Conservation (phyloP, 92 coral and sea anemone genomes). For the Parazoanthus darwini region DNA sequence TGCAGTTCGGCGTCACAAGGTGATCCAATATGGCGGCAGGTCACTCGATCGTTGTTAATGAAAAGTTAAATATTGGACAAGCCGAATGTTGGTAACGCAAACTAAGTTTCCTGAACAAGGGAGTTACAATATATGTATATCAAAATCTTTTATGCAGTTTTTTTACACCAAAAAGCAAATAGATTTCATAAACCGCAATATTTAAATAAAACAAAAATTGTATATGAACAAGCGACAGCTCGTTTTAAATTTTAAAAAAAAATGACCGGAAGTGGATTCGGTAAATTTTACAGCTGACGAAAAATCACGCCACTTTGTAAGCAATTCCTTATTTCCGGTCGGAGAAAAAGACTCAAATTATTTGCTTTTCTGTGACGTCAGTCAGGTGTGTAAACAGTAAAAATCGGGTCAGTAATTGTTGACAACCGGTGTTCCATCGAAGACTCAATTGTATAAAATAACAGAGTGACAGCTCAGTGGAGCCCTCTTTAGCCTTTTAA, state of each 20-base stretch:
- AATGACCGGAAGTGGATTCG: constrained; percentile 14
- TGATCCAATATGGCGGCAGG: constrained; percentile 31
- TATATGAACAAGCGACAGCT: neutral
- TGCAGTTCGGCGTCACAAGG: neutral
- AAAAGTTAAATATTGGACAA: constrained; percentile 20
- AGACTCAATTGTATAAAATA: no score
- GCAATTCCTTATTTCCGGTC: neutral
- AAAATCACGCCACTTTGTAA: constrained; percentile 21
- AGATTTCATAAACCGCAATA: neutral
- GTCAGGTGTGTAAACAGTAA: neutral
- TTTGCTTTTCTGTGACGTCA: neutral
- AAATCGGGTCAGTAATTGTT: no score
- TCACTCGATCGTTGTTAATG: neutral
- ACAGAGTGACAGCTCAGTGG: no score
- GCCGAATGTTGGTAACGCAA: neutral
- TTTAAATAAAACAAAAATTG: neutral
- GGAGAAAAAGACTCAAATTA: neutral
- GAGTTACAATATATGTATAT: no score
- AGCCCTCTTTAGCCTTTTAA: no score
- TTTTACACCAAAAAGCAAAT: neutral
- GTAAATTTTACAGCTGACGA: neutral
- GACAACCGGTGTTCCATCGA: no score
- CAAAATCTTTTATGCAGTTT: no score
- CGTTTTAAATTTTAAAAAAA: neutral
- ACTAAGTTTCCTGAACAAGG: no score